A percentile compares a stretch with the other conserved stretches of the same genome.
Evolutionary conservation across 2,113 vertebrate species (phyloP).

Genomic region (Axis porcinus): DNA sequence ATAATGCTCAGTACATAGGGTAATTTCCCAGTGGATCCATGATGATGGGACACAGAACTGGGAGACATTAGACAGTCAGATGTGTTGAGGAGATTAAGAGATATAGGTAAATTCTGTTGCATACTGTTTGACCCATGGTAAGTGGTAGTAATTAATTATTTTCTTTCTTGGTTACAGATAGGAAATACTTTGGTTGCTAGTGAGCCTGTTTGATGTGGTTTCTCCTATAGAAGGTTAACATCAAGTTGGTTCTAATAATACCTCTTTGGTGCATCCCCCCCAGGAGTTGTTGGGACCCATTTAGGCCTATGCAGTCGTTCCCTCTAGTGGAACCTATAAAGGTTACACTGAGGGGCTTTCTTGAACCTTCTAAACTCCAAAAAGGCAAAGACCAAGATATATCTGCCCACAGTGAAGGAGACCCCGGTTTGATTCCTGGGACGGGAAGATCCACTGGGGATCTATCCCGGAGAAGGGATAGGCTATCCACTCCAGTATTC

Average conservation of each 20-base stretch:
- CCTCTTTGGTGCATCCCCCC: neutral
- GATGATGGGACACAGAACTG: neutral
- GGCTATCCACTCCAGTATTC: neutral
- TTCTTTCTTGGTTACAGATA: neutral
- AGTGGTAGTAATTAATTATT: neutral
- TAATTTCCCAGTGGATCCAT: neutral
- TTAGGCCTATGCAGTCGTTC: neutral
- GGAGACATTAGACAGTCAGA: neutral
- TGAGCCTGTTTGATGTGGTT: neutral
- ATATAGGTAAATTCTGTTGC: neutral
- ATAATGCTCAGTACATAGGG: neutral
- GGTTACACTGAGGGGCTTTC: neutral
- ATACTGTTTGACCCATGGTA: neutral
- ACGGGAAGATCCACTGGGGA: fast-evolving
- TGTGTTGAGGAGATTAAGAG: neutral
- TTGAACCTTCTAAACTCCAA: neutral
- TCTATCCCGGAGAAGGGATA: neutral
- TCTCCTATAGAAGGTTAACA: neutral
- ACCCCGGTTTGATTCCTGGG: fast-evolving
- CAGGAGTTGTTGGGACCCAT: neutral
- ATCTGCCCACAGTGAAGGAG: neutral
- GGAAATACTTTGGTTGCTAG: neutral
- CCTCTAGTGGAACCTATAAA: neutral
- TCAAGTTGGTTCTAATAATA: neutral
- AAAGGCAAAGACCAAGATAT: neutral